These are phyloP conservation scores for Cenopis cana DNA, from an alignment of 2,888 invertebrate species.

Conservation along the genomic window DNA sequence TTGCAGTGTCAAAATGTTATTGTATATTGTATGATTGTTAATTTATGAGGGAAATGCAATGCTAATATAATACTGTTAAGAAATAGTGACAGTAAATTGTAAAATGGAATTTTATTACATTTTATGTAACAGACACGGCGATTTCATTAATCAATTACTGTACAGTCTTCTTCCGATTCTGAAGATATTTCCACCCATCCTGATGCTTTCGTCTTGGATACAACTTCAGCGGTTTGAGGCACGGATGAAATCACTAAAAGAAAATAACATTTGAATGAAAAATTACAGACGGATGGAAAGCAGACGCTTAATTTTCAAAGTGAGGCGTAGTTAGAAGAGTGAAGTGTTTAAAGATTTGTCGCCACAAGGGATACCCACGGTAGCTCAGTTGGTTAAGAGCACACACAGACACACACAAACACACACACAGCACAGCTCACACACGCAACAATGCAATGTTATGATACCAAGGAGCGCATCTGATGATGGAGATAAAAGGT, in stretches of 20 bases:
- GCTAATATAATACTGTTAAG: slow-evolving; percentile 61
- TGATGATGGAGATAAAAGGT: too few species aligned
- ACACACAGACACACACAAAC: too few species aligned
- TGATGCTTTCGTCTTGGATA: slow-evolving; percentile 65
- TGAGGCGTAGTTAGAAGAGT: too few species aligned
- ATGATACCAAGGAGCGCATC: too few species aligned
- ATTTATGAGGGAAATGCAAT: slow-evolving; percentile 67
- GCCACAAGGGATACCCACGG: too few species aligned
- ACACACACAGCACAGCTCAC: too few species aligned
- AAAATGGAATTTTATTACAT: slow-evolving; percentile 75
- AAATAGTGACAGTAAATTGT: slow-evolving; percentile 69
- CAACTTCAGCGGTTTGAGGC: slow-evolving; percentile 72
- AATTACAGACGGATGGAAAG: too few species aligned
- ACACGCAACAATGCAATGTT: too few species aligned
- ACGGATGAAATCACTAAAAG: slow-evolving; percentile 72
- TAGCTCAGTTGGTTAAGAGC: too few species aligned
- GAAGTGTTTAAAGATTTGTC: too few species aligned
- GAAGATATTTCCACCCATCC: slow-evolving; percentile 81
- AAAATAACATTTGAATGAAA: slow-evolving; percentile 6
- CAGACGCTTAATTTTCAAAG: too few species aligned
- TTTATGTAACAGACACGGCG: slow-evolving; percentile 63
- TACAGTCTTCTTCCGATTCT: slow-evolving; percentile 73
- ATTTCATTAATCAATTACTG: slow-evolving; percentile 49
- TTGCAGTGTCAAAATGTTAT: slow-evolving; percentile 58
- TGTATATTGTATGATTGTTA: slow-evolving; percentile 60